Evolutionary conservation across 2,113 vertebrate genomes (phyloP).

Genomic region (Notothenia coriiceps): DNA sequence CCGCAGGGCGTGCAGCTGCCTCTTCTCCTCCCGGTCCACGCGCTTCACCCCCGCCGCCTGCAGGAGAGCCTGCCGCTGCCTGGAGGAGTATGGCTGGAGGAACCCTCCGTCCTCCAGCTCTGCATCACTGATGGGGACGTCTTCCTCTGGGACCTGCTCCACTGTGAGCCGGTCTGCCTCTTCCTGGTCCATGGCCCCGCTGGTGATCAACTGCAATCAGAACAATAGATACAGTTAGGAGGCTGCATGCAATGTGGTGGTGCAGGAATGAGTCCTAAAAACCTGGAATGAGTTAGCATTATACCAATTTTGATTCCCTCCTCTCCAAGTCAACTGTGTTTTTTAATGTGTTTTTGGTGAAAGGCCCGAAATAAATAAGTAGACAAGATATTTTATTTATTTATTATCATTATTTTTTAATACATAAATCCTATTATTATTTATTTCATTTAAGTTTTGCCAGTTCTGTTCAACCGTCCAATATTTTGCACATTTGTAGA

Average conservation of each 20-base stretch:
- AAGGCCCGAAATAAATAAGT: no score
- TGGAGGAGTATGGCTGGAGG: conserved; percentile 89
- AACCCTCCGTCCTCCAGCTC: conserved; percentile 85
- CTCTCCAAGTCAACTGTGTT: no score
- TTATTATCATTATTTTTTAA: no score
- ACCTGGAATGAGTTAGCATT: no score
- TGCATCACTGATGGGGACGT: conserved; percentile 63
- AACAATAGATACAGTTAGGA: conserved; percentile 8
- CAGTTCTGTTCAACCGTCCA: no score
- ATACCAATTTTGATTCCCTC: no score
- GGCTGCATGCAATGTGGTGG: neutral
- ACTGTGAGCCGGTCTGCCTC: conserved; percentile 85
- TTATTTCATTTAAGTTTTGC: no score
- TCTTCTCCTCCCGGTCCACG: conserved; percentile 91
- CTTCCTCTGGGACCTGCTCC: conserved; percentile 83
- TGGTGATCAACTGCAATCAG: conserved; percentile 82
- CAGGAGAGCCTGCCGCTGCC: conserved; percentile 88
- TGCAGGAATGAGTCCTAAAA: no score
- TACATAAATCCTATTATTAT: no score
- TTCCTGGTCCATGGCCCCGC: conserved; percentile 78
- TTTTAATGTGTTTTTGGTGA: no score
- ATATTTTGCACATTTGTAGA: no score
- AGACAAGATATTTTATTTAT: no score
- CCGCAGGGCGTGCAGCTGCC: conserved; percentile 89
- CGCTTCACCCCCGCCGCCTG: conserved; percentile 88